A percentile compares a stretch with the other conserved stretches of the same genome.
phyloP scores from a whole-genome alignment of 2,888 invertebrate species.

The Lepidocyrtinus sp. region DNA sequence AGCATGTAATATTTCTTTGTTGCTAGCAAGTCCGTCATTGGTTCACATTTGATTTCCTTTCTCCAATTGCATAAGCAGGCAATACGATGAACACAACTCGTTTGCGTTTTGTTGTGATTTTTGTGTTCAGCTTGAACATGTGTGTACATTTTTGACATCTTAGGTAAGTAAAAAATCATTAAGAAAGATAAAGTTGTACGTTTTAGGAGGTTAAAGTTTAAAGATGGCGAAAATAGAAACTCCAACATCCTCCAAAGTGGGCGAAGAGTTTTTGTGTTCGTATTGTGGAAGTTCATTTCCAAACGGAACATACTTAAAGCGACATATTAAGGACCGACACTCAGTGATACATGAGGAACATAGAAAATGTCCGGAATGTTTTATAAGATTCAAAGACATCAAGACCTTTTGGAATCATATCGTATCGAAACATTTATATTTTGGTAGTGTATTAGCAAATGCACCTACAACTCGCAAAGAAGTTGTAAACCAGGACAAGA shows the following conservation, averaged over 20 bases:
- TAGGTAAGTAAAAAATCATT: no score
- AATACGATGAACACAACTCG: background rate
- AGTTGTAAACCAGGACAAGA: no score
- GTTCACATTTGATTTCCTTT: background rate
- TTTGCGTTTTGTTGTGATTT: background rate
- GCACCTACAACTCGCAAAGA: no score
- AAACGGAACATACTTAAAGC: conserved; percentile 6
- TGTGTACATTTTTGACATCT: no score
- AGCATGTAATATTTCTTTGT: background rate
- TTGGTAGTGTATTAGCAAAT: no score
- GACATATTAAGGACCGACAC: conserved; percentile 33
- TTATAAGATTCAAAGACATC: conserved; percentile 6
- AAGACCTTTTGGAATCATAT: conserved; percentile 43
- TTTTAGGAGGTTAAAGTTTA: background rate
- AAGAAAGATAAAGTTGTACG: no score
- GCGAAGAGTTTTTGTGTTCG: conserved; percentile 8
- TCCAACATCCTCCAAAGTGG: background rate
- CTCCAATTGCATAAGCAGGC: background rate
- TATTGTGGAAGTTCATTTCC: conserved; percentile 25
- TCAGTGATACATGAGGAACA: conserved; percentile 20
- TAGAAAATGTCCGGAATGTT: conserved; percentile 39
- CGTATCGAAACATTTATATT: conserved; percentile 22
- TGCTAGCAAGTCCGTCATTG: background rate
- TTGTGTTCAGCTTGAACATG: no score
- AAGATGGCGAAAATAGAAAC: background rate